Evolutionary conservation across 2,113 vertebrate species (phyloP).

Genomic region (Procavia capensis): DNA sequence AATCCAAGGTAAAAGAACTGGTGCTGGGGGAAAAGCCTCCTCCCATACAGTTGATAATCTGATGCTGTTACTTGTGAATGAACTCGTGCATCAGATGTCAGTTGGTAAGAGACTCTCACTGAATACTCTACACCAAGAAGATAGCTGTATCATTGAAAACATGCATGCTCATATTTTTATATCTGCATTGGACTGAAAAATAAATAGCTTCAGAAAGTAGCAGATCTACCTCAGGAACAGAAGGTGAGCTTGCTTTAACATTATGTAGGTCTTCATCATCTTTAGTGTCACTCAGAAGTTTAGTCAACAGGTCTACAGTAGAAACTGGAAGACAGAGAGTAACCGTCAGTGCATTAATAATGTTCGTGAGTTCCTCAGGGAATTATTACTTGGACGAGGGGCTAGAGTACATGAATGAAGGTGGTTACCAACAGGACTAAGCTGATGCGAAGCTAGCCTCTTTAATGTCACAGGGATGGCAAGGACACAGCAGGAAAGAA

Average conservation of each 20-base stretch:
- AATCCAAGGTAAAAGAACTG: no score
- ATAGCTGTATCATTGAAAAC: no score
- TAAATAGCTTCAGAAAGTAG: neutral
- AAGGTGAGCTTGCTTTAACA: neutral
- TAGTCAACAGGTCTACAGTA: no score
- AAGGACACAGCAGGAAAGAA: neutral
- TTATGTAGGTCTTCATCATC: no score
- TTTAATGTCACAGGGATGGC: neutral
- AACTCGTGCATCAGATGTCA: no score
- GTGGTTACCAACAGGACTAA: neutral
- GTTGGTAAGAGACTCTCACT: no score
- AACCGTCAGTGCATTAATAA: neutral
- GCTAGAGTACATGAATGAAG: neutral
- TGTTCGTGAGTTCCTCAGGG: neutral
- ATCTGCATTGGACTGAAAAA: neutral
- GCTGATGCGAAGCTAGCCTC: neutral
- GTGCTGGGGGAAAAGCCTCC: no score
- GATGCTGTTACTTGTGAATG: no score
- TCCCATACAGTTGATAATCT: no score
- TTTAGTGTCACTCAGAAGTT: no score
- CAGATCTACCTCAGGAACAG: neutral
- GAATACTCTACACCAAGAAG: no score
- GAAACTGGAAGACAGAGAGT: no score
- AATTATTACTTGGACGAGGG: neutral
- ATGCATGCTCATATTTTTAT: neutral